Percentiles rank a stretch among this genome's conserved stretches.
These are phyloP conservation scores for Oxyscelio sp. DNA, from an alignment of 2,888 invertebrate genomes.

Conservation along the genomic window DNA sequence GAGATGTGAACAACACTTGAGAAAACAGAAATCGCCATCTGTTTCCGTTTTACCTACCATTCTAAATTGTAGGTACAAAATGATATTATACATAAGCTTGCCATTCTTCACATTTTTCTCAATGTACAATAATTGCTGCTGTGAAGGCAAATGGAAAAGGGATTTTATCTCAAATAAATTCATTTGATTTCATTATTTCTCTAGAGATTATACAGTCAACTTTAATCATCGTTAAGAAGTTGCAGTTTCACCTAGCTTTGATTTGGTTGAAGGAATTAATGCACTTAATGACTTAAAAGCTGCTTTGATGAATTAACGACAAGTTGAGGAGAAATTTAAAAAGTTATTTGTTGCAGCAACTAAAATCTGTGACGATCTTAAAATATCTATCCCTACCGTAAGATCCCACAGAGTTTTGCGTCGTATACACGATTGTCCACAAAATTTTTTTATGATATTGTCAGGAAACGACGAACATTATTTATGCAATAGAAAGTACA, in stretches of 20 bases:
- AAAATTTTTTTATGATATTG: slow-evolving; percentile 35
- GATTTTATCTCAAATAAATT: slow-evolving; percentile 34
- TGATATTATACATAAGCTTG: too few relatives aligned
- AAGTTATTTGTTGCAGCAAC: slow-evolving; percentile 16
- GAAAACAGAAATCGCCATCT: too few relatives aligned
- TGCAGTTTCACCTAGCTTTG: too few relatives aligned
- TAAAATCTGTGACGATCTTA: slow-evolving; percentile 28
- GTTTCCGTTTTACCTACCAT: too few relatives aligned
- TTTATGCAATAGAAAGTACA: slow-evolving; percentile 30
- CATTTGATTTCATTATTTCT: slow-evolving; percentile 34
- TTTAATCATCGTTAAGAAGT: slow-evolving; percentile 29
- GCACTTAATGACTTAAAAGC: slow-evolving; percentile 18
- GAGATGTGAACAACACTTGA: too few relatives aligned
- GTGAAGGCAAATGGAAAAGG: slow-evolving; percentile 16
- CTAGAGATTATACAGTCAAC: slow-evolving; percentile 34
- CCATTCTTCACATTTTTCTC: too few relatives aligned
- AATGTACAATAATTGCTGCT: background rate
- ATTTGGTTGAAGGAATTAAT: slow-evolving; percentile 31
- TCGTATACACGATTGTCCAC: slow-evolving; percentile 22
- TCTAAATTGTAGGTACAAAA: too few relatives aligned
- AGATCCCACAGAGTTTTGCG: slow-evolving; percentile 12
- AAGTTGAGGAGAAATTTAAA: slow-evolving; percentile 3
- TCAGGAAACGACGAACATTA: slow-evolving; percentile 31
- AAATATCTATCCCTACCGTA: slow-evolving; percentile 19
- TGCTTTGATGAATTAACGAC: slow-evolving; percentile 26